These are phyloP conservation scores for Erithacus rubecula DNA, from an alignment of 2,797 vertebrate genomes.

Conservation along the genomic window DNA sequence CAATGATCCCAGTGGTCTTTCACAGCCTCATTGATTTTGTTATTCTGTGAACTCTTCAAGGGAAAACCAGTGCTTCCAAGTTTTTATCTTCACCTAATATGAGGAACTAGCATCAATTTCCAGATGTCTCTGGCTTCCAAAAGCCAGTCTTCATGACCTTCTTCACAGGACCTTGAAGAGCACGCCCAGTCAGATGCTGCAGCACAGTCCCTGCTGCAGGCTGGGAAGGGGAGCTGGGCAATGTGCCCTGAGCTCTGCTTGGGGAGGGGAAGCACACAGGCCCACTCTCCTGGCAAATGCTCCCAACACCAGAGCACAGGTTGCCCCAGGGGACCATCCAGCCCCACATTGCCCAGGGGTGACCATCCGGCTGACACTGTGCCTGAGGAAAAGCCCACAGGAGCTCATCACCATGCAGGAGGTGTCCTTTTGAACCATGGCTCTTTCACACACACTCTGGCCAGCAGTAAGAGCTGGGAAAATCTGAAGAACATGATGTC, in stretches of 20 bases:
- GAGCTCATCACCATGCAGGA: rapidly evolving
- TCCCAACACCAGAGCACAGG: neutral
- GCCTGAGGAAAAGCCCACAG: neutral
- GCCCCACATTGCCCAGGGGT: neutral
- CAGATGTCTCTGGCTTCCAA: neutral
- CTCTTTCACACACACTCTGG: neutral
- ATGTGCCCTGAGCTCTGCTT: rapidly evolving
- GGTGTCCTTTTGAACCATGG: rapidly evolving
- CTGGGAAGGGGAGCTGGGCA: neutral
- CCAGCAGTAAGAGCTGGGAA: neutral
- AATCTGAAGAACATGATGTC: neutral
- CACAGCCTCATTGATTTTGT: neutral
- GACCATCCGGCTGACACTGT: neutral
- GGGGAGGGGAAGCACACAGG: neutral
- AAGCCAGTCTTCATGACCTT: neutral
- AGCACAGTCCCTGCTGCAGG: neutral
- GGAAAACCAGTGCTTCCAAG: neutral
- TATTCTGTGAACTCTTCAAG: neutral
- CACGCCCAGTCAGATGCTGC: neutral
- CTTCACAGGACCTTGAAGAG: neutral
- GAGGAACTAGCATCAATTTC: neutral
- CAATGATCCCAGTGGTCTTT: neutral
- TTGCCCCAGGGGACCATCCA: neutral
- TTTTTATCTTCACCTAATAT: neutral
- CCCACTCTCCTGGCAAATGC: neutral